phyloP scores from a whole-genome alignment of 1,140 invertebrate genomes.

The Philaenus spumarius region DNA sequence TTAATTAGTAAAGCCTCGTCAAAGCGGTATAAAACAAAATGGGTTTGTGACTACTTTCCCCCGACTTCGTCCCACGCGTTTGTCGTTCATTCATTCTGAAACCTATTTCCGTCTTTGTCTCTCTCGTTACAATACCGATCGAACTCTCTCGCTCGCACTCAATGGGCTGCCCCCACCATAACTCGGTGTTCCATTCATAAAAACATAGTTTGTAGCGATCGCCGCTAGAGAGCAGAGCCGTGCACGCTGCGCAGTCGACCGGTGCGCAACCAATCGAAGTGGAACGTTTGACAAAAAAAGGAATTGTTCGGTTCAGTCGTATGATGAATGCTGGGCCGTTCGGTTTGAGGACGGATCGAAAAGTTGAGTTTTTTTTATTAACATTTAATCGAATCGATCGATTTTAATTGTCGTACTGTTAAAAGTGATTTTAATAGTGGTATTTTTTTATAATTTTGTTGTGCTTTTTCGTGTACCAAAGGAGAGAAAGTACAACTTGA shows the following conservation, averaged over 20 bases:
- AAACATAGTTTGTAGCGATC: constrained; percentile 6
- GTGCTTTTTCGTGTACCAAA: too few relatives aligned
- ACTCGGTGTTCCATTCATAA: constrained; percentile 18
- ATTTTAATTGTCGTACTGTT: too few relatives aligned
- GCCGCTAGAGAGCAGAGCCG: constrained; percentile 8
- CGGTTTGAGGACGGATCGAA: too few relatives aligned
- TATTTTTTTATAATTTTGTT: too few relatives aligned
- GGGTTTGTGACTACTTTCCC: too few relatives aligned
- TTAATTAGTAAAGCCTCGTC: too few relatives aligned
- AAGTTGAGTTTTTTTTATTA: too few relatives aligned
- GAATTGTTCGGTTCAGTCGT: not conserved
- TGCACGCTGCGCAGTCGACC: constrained; percentile 11
- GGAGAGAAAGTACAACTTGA: too few relatives aligned
- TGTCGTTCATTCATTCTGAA: constrained; percentile 5
- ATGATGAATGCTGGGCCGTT: not conserved
- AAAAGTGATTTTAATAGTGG: too few relatives aligned
- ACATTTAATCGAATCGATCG: too few relatives aligned
- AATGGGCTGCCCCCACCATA: constrained; percentile 14
- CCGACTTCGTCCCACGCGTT: too few relatives aligned
- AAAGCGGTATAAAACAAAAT: too few relatives aligned
- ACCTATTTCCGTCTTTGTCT: not conserved
- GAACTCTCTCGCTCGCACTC: constrained; percentile 10
- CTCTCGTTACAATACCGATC: constrained; percentile 9
- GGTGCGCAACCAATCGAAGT: constrained; percentile 11
- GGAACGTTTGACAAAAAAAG: not conserved